phyloP scores from a whole-genome alignment of 2,797 vertebrate genomes.

The Bucorvus abyssinicus region DNA sequence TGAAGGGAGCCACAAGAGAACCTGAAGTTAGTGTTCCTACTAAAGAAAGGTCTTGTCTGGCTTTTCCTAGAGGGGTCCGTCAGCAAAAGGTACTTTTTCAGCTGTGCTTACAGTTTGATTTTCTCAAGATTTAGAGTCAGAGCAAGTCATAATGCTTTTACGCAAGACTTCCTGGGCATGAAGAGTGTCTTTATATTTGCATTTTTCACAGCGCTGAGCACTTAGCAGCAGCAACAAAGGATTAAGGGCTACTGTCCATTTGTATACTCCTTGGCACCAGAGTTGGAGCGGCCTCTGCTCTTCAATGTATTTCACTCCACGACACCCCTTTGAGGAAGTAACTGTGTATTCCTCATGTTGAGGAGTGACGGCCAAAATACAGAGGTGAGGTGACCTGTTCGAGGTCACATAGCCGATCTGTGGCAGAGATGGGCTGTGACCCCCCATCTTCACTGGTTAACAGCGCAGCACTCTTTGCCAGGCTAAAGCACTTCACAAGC shows the following conservation, averaged over 20 bases:
- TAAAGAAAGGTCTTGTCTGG: neutral
- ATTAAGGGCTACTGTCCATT: neutral
- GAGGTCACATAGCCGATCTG: neutral
- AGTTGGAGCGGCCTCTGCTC: neutral
- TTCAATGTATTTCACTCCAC: neutral
- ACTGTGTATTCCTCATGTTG: neutral
- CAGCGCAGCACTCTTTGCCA: neutral
- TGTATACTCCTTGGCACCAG: neutral
- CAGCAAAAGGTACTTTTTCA: neutral
- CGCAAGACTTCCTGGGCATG: neutral
- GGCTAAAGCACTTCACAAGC: neutral
- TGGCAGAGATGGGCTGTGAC: neutral
- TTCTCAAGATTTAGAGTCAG: neutral
- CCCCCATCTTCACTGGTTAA: neutral
- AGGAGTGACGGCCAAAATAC: neutral
- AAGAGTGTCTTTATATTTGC: neutral
- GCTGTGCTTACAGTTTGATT: neutral
- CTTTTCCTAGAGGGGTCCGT: neutral
- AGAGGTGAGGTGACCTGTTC: neutral
- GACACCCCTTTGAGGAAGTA: neutral
- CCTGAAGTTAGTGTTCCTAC: neutral
- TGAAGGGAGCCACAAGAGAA: neutral
- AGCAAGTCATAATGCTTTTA: neutral
- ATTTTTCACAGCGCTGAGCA: constrained; percentile 14
- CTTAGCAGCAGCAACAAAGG: neutral